A percentile compares a stretch with the other conserved stretches of the same genome.
Conservation (phyloP, 2,113 vertebrate genomes). For the Apodemus speciosus region DNA sequence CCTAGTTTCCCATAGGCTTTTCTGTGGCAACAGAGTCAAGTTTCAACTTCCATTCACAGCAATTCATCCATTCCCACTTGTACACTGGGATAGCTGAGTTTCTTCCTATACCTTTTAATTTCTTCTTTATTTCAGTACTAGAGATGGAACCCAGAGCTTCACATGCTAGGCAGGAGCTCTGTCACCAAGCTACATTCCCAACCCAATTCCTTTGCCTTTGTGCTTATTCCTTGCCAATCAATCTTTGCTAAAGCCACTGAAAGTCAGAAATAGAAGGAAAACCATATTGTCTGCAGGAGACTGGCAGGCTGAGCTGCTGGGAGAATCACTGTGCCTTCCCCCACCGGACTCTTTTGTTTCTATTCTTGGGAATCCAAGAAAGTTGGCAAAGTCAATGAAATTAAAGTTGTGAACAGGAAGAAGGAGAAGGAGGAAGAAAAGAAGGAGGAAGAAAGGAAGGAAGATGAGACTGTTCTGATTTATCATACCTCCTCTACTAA, state of each 20-base stretch:
- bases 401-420: neutral
- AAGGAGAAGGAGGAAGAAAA: neutral
- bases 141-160: neutral
- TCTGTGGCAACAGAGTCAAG: conserved; percentile 37
- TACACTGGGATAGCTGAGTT: neutral
- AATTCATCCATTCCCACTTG: neutral
- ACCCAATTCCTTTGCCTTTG: neutral
- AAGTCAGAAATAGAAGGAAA: neutral
- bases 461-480: neutral
- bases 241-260: neutral
- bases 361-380: neutral
- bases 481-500: neutral
- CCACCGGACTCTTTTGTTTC: neutral
- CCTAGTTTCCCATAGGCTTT: conserved; percentile 2
- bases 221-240: neutral
- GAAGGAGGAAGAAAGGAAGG: neutral
- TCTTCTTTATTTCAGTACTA: neutral
- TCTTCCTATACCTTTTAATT: neutral
- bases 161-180: neutral
- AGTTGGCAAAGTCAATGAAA: conserved; percentile 50
- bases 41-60: conserved; percentile 19
- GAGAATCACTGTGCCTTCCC: neutral
- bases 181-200: neutral
- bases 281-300: neutral
- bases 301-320: neutral